Percentiles rank a stretch among this genome's conserved stretches.
phyloP scores from a whole-genome alignment of 2,888 invertebrate genomes.

The Doris montereyensis region DNA sequence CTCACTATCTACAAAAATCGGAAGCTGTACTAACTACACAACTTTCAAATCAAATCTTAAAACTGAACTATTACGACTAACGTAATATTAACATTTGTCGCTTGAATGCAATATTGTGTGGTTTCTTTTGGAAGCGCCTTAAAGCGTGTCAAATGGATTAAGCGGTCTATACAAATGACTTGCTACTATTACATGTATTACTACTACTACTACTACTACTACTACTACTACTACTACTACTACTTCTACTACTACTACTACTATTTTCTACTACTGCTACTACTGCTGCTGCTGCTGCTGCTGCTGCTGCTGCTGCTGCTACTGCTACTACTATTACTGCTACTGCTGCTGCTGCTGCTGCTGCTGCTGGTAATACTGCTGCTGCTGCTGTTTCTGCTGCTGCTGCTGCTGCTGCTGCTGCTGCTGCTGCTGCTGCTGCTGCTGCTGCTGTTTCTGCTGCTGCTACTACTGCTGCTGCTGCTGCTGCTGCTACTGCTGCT shows the following conservation, averaged over 20 bases:
- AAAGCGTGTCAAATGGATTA: too few species aligned
- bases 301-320: background rate
- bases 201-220: constrained; percentile 9
- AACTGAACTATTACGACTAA: too few species aligned
- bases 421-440: constrained; percentile 42
- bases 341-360: constrained; percentile 18
- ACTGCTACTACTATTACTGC: constrained; percentile 1
- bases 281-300: background rate
- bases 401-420: constrained; percentile 42
- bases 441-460: constrained; percentile 42
- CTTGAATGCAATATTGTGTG: too few species aligned
- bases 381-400: constrained; percentile 32
- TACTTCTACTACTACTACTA: constrained; percentile 44
- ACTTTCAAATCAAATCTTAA: too few species aligned
- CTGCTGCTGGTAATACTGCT: constrained; percentile 14
- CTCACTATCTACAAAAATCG: too few species aligned
- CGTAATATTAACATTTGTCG: too few species aligned
- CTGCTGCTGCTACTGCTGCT: constrained; percentile 41
- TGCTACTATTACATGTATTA: background rate
- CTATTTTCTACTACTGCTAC: constrained; percentile 3
- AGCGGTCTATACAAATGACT: too few species aligned
- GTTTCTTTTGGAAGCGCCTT: too few species aligned
- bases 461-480: constrained; percentile 42
- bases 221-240: constrained; percentile 41
- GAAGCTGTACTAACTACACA: too few species aligned